phyloP scores from a whole-genome alignment of 2,888 invertebrate genomes.

The Polymixis flavicincta region DNA sequence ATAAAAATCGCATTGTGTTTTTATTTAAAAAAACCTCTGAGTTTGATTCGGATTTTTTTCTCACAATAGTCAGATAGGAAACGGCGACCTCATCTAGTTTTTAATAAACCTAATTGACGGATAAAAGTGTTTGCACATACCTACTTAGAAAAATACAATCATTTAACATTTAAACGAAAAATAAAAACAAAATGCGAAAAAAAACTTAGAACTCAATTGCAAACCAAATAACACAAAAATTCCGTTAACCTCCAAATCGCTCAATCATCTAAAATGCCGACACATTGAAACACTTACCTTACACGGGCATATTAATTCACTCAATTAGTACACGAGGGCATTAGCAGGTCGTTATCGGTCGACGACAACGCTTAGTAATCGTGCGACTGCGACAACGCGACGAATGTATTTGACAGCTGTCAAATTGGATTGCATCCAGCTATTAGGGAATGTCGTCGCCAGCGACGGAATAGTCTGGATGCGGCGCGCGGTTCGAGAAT shows the following conservation, averaged over 20 bases:
- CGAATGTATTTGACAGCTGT: conserved; percentile 89
- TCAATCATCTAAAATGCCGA: conserved; percentile 44
- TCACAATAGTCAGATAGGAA: no score
- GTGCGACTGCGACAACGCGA: conserved; percentile 83
- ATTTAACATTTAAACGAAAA: neutral
- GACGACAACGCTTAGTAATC: conserved; percentile 80
- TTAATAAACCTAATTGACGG: no score
- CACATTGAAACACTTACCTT: conserved; percentile 68
- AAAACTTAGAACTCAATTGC: neutral
- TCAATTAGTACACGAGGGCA: conserved; percentile 74
- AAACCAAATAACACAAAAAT: neutral
- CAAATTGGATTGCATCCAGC: conserved; percentile 89
- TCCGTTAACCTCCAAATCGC: conserved; percentile 3
- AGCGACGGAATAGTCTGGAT: conserved; percentile 73
- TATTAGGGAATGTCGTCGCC: conserved; percentile 85
- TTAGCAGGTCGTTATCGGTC: conserved; percentile 85
- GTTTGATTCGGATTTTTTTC: no score
- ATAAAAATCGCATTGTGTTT: neutral
- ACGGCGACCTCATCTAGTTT: no score
- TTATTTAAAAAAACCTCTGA: no score
- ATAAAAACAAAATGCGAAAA: no score
- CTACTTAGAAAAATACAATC: no score
- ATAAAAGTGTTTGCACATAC: no score
- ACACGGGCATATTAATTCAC: conserved; percentile 80
- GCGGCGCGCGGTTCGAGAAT: conserved; percentile 38